phyloP scores from a whole-genome alignment of 2,888 invertebrate genomes.

The Cephus sareptanus region DNA sequence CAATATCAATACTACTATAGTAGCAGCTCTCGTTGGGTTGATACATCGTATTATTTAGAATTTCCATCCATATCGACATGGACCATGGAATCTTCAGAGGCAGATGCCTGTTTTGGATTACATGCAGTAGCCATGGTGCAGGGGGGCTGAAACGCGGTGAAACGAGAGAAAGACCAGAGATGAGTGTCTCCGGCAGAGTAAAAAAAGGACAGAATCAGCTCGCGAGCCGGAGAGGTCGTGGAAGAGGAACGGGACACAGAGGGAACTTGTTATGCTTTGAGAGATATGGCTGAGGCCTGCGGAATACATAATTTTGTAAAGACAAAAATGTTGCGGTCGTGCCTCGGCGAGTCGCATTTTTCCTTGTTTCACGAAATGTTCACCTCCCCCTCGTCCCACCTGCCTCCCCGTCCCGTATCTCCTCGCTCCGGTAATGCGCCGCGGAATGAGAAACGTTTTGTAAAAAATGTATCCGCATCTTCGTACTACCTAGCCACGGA shows the following conservation, averaged over 20 bases:
- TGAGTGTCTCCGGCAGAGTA: conserved; percentile 18
- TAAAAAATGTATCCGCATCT: conserved; percentile 59
- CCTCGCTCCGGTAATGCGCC: conserved; percentile 50
- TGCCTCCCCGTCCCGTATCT: conserved; percentile 17
- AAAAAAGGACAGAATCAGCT: conserved; percentile 15
- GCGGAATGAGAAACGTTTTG: conserved; percentile 62
- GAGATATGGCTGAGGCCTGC: conserved; percentile 64
- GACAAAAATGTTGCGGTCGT: conserved; percentile 66
- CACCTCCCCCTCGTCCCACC: conserved; percentile 29
- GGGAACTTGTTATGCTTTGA: conserved; percentile 66
- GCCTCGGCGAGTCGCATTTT: conserved; percentile 61
- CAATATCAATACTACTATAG: not conserved
- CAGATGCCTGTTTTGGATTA: not conserved
- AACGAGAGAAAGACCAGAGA: conserved; percentile 15
- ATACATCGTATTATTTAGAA: not conserved
- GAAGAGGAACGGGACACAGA: conserved; percentile 47
- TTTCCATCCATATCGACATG: not conserved
- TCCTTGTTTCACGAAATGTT: conserved; percentile 65
- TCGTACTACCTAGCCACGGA: conserved; percentile 36
- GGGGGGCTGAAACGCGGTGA: conserved; percentile 17
- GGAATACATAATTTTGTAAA: conserved; percentile 67
- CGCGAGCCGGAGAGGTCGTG: conserved; percentile 14
- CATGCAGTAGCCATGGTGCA: not conserved
- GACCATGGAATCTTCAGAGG: not conserved
- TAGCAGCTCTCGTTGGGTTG: not conserved